These are phyloP conservation scores for Cephalopachus bancanus DNA, from an alignment of 2,797 vertebrate species.

Conservation along the genomic window DNA sequence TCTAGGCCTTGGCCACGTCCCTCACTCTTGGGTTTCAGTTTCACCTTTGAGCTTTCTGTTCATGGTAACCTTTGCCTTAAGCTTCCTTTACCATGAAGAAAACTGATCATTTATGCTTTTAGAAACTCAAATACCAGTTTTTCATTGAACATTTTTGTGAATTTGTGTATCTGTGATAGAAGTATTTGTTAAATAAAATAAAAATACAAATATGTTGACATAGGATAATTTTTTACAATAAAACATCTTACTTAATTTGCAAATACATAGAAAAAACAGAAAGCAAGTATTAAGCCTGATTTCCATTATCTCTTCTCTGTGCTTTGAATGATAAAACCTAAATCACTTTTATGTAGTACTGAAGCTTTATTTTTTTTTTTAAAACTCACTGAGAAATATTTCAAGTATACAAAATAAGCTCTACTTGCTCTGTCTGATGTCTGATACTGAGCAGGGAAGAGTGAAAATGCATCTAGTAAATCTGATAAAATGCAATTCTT, in stretches of 20 bases:
- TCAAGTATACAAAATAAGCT: slow-evolving; percentile 50
- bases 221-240: slow-evolving; percentile 48
- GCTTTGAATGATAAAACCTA: slow-evolving; percentile 4
- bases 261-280: slow-evolving; percentile 36
- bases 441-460: neutral
- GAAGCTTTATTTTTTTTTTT: slow-evolving; percentile 40
- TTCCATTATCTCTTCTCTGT: slow-evolving; percentile 42
- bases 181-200: slow-evolving; percentile 46
- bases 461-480: neutral
- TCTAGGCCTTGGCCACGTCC: neutral
- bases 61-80: neutral
- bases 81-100: neutral
- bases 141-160: neutral
- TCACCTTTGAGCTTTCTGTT: neutral
- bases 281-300: slow-evolving; percentile 5
- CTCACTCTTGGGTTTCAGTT: neutral
- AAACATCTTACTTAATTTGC: slow-evolving; percentile 8
- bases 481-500: neutral
- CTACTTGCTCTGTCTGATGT: neutral
- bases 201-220: slow-evolving; percentile 41
- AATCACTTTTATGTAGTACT: neutral
- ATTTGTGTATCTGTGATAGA: neutral
- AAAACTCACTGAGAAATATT: slow-evolving; percentile 8
- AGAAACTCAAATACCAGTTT: neutral
- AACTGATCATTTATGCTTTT: neutral